A percentile compares a stretch with the other conserved stretches of the same genome.
Evolutionary conservation across 1,140 invertebrate species (phyloP).

Genomic region (Meloidogyne floridensis): DNA sequence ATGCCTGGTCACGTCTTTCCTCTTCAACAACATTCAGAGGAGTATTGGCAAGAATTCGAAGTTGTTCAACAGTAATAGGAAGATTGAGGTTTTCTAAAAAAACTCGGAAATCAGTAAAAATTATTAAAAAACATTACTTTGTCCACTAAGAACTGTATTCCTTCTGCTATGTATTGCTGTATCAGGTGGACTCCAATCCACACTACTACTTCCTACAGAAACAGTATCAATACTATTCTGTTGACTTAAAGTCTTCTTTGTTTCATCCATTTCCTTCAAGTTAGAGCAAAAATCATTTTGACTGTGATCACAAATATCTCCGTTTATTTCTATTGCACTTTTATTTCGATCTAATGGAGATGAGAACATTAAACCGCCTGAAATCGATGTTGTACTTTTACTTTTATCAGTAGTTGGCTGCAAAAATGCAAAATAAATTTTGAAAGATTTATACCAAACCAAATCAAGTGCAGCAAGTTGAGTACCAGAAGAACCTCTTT

Average conservation of each 20-base stretch:
- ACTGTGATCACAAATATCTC: neutral
- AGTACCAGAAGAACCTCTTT: neutral
- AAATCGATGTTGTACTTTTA: slow-evolving; percentile 10
- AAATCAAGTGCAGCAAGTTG: slow-evolving; percentile 20
- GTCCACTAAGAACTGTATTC: slow-evolving; percentile 37
- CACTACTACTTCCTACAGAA: slow-evolving; percentile 29
- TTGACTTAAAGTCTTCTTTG: slow-evolving; percentile 13
- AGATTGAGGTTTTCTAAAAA: slow-evolving; percentile 27
- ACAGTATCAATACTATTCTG: slow-evolving; percentile 20
- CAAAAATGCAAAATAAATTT: slow-evolving; percentile 15
- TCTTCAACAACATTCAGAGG: slow-evolving; percentile 45
- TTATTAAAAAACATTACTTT: neutral
- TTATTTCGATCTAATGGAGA: slow-evolving; percentile 6
- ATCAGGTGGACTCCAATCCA: slow-evolving; percentile 49
- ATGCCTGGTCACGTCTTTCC: slow-evolving; percentile 44
- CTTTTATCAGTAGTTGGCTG: slow-evolving; percentile 3
- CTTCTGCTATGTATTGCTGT: slow-evolving; percentile 31
- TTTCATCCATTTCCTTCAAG: neutral
- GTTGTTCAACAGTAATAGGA: slow-evolving; percentile 47
- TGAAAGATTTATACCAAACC: slow-evolving; percentile 1
- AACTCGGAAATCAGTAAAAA: slow-evolving; percentile 1
- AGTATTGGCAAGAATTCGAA: slow-evolving; percentile 43
- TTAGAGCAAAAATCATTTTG: neutral
- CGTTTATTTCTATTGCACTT: neutral
- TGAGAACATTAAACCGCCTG: slow-evolving; percentile 26